Evolutionary conservation across 2,888 invertebrate species (phyloP).

Genomic region (Capitulum mitella): DNA sequence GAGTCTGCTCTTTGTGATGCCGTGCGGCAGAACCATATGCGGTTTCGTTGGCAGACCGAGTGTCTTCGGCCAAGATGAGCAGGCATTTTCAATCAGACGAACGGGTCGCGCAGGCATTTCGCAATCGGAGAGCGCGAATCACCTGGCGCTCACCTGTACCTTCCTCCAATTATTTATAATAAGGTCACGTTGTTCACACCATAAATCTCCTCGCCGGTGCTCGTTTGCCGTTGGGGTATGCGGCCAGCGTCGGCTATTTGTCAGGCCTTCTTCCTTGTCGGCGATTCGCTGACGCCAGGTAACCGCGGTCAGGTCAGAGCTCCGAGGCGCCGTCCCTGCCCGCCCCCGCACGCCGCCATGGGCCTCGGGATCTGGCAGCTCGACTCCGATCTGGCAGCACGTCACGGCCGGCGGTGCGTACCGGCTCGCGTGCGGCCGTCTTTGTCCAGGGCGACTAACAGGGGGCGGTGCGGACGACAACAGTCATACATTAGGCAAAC

Average conservation of each 20-base stretch:
- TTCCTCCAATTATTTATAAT: not conserved
- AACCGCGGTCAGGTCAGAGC: not conserved
- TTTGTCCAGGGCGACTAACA: not conserved
- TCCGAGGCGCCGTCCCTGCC: not conserved
- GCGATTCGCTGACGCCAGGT: not conserved
- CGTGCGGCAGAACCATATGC: too few species aligned
- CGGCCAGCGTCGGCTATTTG: not conserved
- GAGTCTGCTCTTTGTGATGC: too few species aligned
- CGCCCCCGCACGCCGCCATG: not conserved
- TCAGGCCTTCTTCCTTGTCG: not conserved
- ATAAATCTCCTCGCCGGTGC: not conserved
- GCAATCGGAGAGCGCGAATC: not conserved
- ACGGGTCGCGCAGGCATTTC: not conserved
- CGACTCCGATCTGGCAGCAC: not conserved
- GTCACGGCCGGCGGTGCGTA: not conserved
- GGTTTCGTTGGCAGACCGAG: too few species aligned
- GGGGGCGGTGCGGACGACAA: conserved; percentile 12
- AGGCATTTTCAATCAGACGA: not conserved
- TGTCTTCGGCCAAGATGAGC: not conserved
- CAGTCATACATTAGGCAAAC: conserved; percentile 20
- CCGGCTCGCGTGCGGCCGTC: not conserved
- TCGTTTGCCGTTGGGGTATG: not conserved
- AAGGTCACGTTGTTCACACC: not conserved
- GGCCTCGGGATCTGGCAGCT: not conserved
- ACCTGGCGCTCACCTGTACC: not conserved